Conservation (phyloP, 2,797 vertebrate species). For the Phaenicophaeus curvirostris region DNA sequence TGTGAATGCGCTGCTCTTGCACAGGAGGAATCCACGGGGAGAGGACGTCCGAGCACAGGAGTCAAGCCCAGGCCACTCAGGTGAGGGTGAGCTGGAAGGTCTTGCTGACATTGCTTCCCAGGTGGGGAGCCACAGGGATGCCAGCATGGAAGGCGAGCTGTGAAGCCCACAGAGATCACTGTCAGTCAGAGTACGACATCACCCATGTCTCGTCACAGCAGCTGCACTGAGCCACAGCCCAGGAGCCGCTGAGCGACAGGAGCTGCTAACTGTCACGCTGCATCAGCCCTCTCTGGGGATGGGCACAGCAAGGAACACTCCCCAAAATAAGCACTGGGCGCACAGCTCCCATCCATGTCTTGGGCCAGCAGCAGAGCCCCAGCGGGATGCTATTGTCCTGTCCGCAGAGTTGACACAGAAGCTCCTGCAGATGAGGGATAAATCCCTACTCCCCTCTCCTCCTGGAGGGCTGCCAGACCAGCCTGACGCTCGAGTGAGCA, state of each 20-base stretch:
- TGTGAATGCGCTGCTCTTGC: neutral
- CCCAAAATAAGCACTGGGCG: rapidly evolving
- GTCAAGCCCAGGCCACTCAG: rapidly evolving
- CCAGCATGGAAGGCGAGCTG: neutral
- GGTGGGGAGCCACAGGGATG: neutral
- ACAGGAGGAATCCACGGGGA: neutral
- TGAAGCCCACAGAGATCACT: neutral
- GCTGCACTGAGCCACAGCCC: neutral
- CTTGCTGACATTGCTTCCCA: neutral
- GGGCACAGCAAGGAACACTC: neutral
- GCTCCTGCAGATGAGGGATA: neutral
- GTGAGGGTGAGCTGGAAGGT: neutral
- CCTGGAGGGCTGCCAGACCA: neutral
- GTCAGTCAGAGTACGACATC: neutral
- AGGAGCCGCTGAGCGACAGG: neutral
- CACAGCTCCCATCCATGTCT: neutral
- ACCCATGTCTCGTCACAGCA: neutral
- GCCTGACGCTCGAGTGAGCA: rapidly evolving
- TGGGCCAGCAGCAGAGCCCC: neutral
- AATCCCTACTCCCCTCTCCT: neutral
- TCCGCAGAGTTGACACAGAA: neutral
- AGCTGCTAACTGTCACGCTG: rapidly evolving
- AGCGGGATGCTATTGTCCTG: no score
- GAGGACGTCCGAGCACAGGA: neutral
- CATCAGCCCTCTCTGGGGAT: rapidly evolving